Conservation (phyloP, 2,113 vertebrate species). For the Pterocles gutturalis region DNA sequence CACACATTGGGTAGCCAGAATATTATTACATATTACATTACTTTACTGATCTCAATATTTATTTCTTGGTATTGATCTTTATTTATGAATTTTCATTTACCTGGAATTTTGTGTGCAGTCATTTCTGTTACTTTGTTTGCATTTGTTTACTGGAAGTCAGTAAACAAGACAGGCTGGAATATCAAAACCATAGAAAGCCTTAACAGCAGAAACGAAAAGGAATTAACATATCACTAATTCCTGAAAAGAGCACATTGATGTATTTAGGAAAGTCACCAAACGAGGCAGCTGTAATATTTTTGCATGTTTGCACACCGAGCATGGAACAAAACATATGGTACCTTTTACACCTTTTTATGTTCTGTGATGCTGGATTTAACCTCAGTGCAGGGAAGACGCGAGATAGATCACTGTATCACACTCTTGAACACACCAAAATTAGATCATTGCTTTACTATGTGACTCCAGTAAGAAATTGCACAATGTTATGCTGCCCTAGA, state of each 20-base stretch:
- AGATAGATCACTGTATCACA: neutral
- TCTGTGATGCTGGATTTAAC: neutral
- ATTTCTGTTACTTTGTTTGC: neutral
- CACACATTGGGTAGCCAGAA: neutral
- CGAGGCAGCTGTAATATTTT: fast-evolving
- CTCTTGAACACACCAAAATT: neutral
- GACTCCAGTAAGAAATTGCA: neutral
- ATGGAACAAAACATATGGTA: neutral
- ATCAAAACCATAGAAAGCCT: neutral
- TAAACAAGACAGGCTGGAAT: neutral
- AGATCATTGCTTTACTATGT: neutral
- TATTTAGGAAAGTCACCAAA: neutral
- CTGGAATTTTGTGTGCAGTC: neutral
- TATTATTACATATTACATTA: neutral
- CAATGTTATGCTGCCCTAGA: neutral
- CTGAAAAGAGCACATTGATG: neutral
- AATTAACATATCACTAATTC: neutral
- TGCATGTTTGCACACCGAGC: neutral
- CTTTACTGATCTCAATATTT: neutral
- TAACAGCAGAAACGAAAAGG: neutral
- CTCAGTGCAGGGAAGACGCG: neutral
- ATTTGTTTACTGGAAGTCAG: neutral
- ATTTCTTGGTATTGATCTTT: neutral
- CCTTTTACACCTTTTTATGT: neutral
- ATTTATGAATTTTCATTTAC: neutral